These are phyloP conservation scores for Stichodactyla mertensii DNA, from an alignment of 64 coral and sea anemone species.

Conservation along the genomic window DNA sequence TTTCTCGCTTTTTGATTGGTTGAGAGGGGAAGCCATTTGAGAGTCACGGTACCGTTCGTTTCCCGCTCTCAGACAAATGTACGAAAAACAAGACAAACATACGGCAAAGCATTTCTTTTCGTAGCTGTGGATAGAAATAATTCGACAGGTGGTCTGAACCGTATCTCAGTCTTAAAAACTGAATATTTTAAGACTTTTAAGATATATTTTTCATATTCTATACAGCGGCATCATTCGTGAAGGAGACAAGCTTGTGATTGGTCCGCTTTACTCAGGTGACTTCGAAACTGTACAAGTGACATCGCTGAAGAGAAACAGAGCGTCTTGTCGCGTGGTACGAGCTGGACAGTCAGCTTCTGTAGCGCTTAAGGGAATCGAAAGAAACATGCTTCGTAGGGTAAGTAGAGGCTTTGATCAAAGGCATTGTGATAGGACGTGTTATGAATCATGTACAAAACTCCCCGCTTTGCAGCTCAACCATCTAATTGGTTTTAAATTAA, in stretches of 20 bases:
- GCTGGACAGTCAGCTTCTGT: conserved; percentile 89
- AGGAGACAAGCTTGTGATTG: conserved; percentile 73
- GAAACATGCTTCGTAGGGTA: conserved; percentile 66
- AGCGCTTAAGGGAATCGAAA: conserved; percentile 76
- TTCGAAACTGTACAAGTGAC: conserved; percentile 71
- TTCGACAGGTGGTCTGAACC: background rate
- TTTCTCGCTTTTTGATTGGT: too few relatives aligned
- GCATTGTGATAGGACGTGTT: too few relatives aligned
- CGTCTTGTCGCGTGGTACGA: conserved; percentile 68
- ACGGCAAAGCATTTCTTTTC: background rate
- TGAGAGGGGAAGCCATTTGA: too few relatives aligned
- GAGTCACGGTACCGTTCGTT: background rate
- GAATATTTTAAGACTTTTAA: too few relatives aligned
- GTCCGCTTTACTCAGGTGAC: conserved; percentile 61
- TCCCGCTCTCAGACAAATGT: background rate
- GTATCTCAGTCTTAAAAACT: too few relatives aligned
- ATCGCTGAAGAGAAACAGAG: conserved; percentile 86
- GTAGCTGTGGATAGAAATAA: background rate
- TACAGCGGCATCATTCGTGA: conserved; percentile 84
- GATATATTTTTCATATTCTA: background rate
- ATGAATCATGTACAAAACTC: too few relatives aligned
- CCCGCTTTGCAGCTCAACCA: too few relatives aligned
- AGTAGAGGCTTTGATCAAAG: background rate
- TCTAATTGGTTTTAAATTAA: too few relatives aligned
- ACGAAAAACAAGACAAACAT: background rate